Conservation (phyloP, 2,888 invertebrate species). For the Azorinus chamasolen region DNA sequence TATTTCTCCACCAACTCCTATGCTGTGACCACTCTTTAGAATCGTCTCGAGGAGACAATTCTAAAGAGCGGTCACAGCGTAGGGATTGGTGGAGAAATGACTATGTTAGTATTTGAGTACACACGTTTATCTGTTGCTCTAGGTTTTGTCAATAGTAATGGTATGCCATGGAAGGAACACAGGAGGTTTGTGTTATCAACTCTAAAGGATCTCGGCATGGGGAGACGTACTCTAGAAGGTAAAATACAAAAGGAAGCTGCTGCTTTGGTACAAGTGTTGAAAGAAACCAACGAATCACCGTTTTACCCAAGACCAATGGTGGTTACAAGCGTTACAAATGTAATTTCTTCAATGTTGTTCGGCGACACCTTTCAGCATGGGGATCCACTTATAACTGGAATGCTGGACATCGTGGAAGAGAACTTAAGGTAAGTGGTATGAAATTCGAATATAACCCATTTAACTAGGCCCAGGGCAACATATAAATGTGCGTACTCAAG, state of each 20-base stretch:
- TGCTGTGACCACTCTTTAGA: no score
- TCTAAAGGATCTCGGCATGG: constrained; percentile 64
- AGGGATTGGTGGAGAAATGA: no score
- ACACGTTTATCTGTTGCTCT: background rate
- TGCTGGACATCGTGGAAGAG: constrained; percentile 45
- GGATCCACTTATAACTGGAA: constrained; percentile 41
- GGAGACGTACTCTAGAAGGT: constrained; percentile 43
- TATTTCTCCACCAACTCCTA: no score
- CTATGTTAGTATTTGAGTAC: no score
- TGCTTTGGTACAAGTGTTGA: constrained; percentile 30
- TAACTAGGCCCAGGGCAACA: no score
- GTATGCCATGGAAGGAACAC: constrained; percentile 62
- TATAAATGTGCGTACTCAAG: no score
- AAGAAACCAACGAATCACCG: constrained; percentile 18
- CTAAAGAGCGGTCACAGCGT: no score
- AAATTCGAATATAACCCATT: no score
- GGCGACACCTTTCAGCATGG: constrained; percentile 50
- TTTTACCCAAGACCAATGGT: constrained; percentile 40
- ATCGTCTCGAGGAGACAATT: no score
- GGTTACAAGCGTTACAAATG: constrained; percentile 31
- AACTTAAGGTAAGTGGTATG: constrained; percentile 21
- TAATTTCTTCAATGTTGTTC: constrained; percentile 53
- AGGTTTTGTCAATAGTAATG: constrained; percentile 35
- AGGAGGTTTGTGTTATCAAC: constrained; percentile 56
- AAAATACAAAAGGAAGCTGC: constrained; percentile 57